A percentile compares a stretch with the other conserved stretches of the same genome.
phyloP scores from a whole-genome alignment of 1,140 invertebrate species.

The Hyposmocoma kahamanoa region DNA sequence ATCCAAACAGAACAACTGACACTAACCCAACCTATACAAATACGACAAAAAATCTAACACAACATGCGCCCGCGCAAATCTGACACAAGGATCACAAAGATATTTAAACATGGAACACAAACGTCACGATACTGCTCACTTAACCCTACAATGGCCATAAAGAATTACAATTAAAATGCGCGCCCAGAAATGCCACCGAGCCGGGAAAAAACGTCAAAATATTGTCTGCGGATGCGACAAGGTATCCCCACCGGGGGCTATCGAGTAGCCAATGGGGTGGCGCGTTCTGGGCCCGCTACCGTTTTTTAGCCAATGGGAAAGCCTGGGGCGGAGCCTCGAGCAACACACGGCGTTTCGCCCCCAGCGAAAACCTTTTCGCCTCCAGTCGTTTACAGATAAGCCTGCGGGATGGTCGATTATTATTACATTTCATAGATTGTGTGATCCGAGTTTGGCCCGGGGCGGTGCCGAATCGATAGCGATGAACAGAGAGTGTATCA shows the following conservation, averaged over 20 bases:
- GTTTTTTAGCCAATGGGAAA: constrained; percentile 53
- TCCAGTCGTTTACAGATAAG: constrained; percentile 72
- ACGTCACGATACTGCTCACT: constrained; percentile 53
- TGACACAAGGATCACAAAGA: too few species aligned
- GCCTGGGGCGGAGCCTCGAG: constrained; percentile 64
- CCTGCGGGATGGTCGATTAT: constrained; percentile 69
- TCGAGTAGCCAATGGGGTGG: constrained; percentile 50
- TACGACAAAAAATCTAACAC: not conserved
- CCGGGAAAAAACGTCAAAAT: constrained; percentile 65
- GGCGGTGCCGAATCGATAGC: constrained; percentile 50
- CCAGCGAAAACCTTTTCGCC: constrained; percentile 70
- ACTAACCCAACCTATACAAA: not conserved
- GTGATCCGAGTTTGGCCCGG: constrained; percentile 47
- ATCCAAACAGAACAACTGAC: not conserved
- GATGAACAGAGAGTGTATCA: constrained; percentile 33
- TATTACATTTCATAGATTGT: constrained; percentile 62
- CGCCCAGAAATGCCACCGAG: constrained; percentile 59
- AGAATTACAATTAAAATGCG: constrained; percentile 67
- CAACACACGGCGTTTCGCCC: constrained; percentile 61
- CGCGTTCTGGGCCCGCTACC: constrained; percentile 29
- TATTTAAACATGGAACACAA: constrained; percentile 11
- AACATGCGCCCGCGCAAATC: not conserved
- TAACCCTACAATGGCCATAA: constrained; percentile 65
- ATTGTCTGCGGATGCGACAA: constrained; percentile 47
- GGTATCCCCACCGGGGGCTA: constrained; percentile 35